Conservation (phyloP, 2,797 vertebrate genomes). For the Oceanodroma leucorhoa region DNA sequence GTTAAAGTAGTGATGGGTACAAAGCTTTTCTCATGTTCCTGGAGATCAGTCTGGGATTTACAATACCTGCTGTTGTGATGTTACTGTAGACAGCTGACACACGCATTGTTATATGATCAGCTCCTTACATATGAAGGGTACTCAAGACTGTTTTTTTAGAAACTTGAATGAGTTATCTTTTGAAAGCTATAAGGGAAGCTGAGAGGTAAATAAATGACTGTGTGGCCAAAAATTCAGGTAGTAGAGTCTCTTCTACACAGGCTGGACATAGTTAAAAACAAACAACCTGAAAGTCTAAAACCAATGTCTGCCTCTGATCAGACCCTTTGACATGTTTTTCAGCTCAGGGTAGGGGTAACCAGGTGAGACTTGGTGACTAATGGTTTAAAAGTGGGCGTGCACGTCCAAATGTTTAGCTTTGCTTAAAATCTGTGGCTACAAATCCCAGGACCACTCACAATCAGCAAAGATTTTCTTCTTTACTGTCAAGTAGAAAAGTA, state of each 20-base stretch:
- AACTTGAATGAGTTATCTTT: background rate
- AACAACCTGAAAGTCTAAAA: background rate
- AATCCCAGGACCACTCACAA: background rate
- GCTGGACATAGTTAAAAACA: background rate
- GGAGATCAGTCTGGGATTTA: background rate
- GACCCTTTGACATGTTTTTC: background rate
- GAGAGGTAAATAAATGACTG: background rate
- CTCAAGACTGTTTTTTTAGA: background rate
- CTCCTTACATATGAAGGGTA: background rate
- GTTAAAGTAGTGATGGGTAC: background rate
- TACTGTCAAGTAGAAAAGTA: fast-evolving
- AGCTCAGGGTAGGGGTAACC: background rate
- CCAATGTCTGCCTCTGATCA: background rate
- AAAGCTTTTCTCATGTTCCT: background rate
- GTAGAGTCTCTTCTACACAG: background rate
- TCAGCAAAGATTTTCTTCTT: background rate
- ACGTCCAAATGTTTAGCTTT: background rate
- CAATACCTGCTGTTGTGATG: background rate
- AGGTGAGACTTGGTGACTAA: background rate
- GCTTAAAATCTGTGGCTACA: background rate
- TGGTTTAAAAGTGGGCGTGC: background rate
- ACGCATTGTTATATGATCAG: background rate
- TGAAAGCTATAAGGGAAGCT: background rate
- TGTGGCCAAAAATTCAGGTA: background rate
- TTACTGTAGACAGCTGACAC: background rate